phyloP scores from a whole-genome alignment of 2,888 invertebrate genomes.

The Lasioglossum malachurum region DNA sequence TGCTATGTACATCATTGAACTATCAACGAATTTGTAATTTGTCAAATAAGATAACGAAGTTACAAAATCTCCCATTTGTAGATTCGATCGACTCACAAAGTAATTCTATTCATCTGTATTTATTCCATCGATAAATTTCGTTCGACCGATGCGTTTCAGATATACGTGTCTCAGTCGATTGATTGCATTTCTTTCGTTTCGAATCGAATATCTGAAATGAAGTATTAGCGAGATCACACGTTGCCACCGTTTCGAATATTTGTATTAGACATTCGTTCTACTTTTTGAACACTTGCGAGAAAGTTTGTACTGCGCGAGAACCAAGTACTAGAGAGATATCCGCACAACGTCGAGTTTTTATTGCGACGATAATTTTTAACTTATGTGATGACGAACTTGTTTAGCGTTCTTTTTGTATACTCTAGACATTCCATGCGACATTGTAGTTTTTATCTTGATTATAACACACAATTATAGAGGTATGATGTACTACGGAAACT shows the following conservation, averaged over 20 bases:
- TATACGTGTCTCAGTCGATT: not conserved
- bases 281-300: not conserved
- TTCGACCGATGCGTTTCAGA: constrained; percentile 19
- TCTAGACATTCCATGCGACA: constrained; percentile 66
- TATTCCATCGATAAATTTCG: constrained; percentile 64
- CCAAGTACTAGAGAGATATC: constrained; percentile 24
- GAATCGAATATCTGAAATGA: constrained; percentile 24
- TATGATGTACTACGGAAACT: constrained; percentile 24
- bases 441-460: constrained; percentile 50
- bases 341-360: constrained; percentile 51
- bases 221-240: constrained; percentile 42
- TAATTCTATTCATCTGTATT: constrained; percentile 58
- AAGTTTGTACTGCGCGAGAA: constrained; percentile 33
- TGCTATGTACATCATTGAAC: constrained; percentile 58
- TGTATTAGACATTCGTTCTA: constrained; percentile 28
- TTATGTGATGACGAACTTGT: constrained; percentile 60
- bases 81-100: constrained; percentile 36
- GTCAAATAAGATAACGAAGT: constrained; percentile 45
- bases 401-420: constrained; percentile 50
- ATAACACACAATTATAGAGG: constrained; percentile 36
- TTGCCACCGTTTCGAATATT: constrained; percentile 31
- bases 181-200: constrained; percentile 25
- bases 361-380: constrained; percentile 46
- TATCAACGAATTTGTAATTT: constrained; percentile 73
- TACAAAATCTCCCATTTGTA: constrained; percentile 50